These are phyloP conservation scores for Pseudopleuronectes americanus DNA, from an alignment of 2,797 vertebrate genomes.

Conservation along the genomic window DNA sequence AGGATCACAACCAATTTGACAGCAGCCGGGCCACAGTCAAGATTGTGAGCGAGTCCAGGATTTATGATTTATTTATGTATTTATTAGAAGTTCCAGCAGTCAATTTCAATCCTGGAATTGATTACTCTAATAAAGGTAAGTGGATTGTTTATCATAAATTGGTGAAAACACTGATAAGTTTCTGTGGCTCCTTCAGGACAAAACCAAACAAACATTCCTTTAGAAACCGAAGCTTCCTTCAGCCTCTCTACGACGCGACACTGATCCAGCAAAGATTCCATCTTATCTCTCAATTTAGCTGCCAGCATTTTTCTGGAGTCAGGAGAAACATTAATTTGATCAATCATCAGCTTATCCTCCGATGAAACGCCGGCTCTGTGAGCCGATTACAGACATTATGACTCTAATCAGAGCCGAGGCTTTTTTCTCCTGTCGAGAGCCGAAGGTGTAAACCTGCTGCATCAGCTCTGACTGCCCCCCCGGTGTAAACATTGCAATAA, in stretches of 20 bases:
- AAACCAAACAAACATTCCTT: no score
- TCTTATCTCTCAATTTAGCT: neutral
- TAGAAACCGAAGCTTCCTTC: neutral
- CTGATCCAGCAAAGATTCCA: neutral
- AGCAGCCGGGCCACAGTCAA: neutral
- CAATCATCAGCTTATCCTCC: slow-evolving; percentile 24
- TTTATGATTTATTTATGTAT: neutral
- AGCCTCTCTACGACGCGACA: neutral
- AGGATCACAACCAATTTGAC: neutral
- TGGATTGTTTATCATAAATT: neutral
- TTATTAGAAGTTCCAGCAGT: neutral
- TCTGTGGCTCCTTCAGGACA: no score
- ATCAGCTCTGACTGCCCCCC: slow-evolving; percentile 41
- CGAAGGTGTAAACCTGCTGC: slow-evolving; percentile 41
- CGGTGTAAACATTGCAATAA: slow-evolving; percentile 21
- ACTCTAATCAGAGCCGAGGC: slow-evolving; percentile 36
- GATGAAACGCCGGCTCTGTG: neutral
- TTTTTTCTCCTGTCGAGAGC: slow-evolving; percentile 28
- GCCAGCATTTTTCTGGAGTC: slow-evolving; percentile 14
- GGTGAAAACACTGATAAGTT: no score
- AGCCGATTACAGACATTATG: slow-evolving; percentile 43
- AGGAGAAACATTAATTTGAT: slow-evolving; percentile 42
- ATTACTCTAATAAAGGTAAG: neutral
- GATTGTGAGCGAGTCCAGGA: neutral
- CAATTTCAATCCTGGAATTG: neutral